A percentile compares a stretch with the other conserved stretches of the same genome.
Evolutionary conservation across 2,888 invertebrate species (phyloP).

Genomic region (Loripinus fragilis): DNA sequence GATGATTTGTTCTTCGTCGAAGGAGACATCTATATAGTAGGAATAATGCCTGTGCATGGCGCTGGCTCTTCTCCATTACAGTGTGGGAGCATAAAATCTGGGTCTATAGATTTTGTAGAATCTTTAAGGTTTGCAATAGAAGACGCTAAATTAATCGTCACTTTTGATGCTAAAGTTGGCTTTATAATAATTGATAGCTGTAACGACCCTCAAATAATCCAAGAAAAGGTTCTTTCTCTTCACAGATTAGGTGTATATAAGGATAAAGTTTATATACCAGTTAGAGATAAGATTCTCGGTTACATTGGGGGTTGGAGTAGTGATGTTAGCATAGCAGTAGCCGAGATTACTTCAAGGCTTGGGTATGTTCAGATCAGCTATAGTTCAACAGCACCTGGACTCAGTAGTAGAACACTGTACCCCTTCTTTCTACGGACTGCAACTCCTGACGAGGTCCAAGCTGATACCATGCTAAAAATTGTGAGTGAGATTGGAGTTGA

Average conservation of each 20-base stretch:
- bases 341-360: constrained; percentile 49
- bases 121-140: constrained; percentile 53
- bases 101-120: constrained; percentile 55
- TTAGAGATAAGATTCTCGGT: constrained; percentile 58
- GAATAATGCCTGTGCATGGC: constrained; percentile 57
- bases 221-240: constrained; percentile 57
- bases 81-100: constrained; percentile 54
- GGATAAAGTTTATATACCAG: constrained; percentile 35
- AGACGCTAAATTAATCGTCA: constrained; percentile 31
- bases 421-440: constrained; percentile 59
- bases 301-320: constrained; percentile 63
- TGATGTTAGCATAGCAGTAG: constrained; percentile 52
- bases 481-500: constrained; percentile 40
- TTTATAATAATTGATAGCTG: constrained; percentile 63
- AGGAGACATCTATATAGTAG: constrained; percentile 63
- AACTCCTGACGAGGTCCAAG: constrained; percentile 58
- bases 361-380: constrained; percentile 55
- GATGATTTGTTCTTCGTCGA: constrained; percentile 35
- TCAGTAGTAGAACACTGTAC: constrained; percentile 54
- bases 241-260: constrained; percentile 48
- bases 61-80: constrained; percentile 42
- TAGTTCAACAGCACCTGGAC: constrained; percentile 55
- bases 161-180: constrained; percentile 51
- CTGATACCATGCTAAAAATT: constrained; percentile 50
- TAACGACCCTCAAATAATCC: constrained; percentile 56